Percentiles rank a stretch among this genome's conserved stretches.
phyloP scores from a whole-genome alignment of 1,140 invertebrate genomes.

The Sinella curviseta region DNA sequence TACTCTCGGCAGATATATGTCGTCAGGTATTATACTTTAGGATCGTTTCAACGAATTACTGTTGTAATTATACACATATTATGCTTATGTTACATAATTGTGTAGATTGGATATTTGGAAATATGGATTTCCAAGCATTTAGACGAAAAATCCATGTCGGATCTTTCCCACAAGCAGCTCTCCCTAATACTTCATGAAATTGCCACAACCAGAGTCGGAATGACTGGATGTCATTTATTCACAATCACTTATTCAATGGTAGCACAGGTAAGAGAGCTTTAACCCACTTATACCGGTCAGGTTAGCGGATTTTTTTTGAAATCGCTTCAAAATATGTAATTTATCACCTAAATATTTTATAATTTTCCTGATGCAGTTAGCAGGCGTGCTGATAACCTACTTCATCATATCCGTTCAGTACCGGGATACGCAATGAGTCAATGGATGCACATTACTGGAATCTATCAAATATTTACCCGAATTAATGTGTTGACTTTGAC shows the following conservation, averaged over 20 bases:
- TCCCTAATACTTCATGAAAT: not conserved
- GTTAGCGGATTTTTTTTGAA: too few species aligned
- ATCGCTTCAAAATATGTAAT: too few species aligned
- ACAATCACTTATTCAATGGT: conserved; percentile 6
- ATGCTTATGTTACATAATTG: not conserved
- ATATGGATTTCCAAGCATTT: conserved; percentile 2
- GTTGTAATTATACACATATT: not conserved
- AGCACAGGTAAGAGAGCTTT: too few species aligned
- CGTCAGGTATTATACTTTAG: not conserved
- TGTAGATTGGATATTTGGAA: not conserved
- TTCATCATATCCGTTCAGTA: conserved; percentile 16
- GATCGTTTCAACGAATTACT: not conserved
- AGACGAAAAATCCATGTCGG: not conserved
- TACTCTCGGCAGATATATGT: not conserved
- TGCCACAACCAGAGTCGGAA: not conserved
- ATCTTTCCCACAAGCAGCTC: not conserved
- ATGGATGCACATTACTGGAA: too few species aligned
- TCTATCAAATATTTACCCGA: too few species aligned
- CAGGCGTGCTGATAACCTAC: not conserved
- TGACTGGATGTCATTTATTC: conserved; percentile 6
- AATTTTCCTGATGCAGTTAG: not conserved
- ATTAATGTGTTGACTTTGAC: too few species aligned
- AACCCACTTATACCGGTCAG: too few species aligned
- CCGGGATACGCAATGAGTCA: not conserved
- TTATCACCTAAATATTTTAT: too few species aligned